Evolutionary conservation across 1,140 invertebrate species (phyloP), one percentile per base, ranked within the genome.

Genomic region (Stenopsyche tienmushanensis): DNA sequence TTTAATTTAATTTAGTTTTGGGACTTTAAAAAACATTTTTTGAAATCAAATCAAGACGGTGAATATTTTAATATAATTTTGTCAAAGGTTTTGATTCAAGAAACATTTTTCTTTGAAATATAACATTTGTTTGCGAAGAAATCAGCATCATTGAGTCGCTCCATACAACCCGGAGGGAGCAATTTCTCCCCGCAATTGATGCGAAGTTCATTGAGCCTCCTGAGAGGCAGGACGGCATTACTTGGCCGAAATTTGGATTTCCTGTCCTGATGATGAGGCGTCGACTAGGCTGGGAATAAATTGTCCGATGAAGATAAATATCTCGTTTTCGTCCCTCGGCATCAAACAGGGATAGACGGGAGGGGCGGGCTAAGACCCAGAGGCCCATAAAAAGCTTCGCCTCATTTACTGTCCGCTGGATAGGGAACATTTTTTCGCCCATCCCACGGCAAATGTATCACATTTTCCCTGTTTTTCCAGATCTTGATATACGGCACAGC

Each of bases 381-480:
- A 49, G 13, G 9, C 50, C 21, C 50, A 53, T 53, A 55, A 55
- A 55, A 55, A 34, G 29, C 20, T 21, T 39, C 53, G 53, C 26
- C 53, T 55, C 53, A 55, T 55, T 55, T 55, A 55, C 26, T 55
- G 53, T 55, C 29, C 53, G 53, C 18, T 39, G 53, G 53, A 55
- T 21, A 29, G 53, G 23, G 53, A 39, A 3, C 9, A 15, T 55
- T 55, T 55, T 41, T 55, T 26, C 39, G 29, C 29, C 29, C 13
- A 34, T 25, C 23, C 10, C 24, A 15, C 3, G 21, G 50, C 13
- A 53, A 53, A 53, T 26, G 50, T 25, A 53, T 53, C 25, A 23
- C 23, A 2, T 7, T 23, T 23, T 49, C 47, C 41, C 9, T 13
- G 41, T n/a, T n/a, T n/a, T n/a, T n/a, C n/a, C 29, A 13, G 5